phyloP scores from a whole-genome alignment of 1,140 invertebrate genomes.

The Sipha flava region DNA sequence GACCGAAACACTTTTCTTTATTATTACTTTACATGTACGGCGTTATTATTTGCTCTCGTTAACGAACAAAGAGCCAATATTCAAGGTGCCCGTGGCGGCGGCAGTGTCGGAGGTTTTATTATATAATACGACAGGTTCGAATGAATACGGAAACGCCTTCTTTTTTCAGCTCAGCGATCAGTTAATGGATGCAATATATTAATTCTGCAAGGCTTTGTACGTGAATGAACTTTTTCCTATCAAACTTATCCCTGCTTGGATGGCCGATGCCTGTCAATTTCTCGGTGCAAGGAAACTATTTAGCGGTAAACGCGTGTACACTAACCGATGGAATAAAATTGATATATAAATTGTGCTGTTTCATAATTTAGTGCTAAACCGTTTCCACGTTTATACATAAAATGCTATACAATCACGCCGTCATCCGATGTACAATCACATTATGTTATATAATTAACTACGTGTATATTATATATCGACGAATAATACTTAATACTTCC shows the following conservation, averaged over 20 bases:
- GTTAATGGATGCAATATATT: not conserved
- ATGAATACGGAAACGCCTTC: not conserved
- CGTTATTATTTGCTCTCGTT: not conserved
- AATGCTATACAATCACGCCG: too few species aligned
- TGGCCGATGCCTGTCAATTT: not conserved
- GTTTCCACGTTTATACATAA: too few species aligned
- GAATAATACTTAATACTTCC: too few species aligned
- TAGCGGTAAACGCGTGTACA: too few species aligned
- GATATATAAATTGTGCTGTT: too few species aligned
- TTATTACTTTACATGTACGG: not conserved
- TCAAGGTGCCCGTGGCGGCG: too few species aligned
- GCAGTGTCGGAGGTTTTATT: not conserved
- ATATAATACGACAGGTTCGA: not conserved
- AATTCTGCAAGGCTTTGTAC: not conserved
- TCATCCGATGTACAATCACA: too few species aligned
- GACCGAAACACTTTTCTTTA: not conserved
- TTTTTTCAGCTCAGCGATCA: not conserved
- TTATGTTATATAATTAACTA: too few species aligned
- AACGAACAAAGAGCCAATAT: not conserved
- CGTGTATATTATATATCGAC: too few species aligned
- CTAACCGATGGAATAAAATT: too few species aligned
- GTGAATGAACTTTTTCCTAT: not conserved
- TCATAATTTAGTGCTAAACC: too few species aligned
- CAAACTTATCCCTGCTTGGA: not conserved
- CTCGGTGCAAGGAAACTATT: too few species aligned